These are phyloP conservation scores for Parasteatoda lunata DNA, from an alignment of 2,888 invertebrate genomes.

Conservation along the genomic window DNA sequence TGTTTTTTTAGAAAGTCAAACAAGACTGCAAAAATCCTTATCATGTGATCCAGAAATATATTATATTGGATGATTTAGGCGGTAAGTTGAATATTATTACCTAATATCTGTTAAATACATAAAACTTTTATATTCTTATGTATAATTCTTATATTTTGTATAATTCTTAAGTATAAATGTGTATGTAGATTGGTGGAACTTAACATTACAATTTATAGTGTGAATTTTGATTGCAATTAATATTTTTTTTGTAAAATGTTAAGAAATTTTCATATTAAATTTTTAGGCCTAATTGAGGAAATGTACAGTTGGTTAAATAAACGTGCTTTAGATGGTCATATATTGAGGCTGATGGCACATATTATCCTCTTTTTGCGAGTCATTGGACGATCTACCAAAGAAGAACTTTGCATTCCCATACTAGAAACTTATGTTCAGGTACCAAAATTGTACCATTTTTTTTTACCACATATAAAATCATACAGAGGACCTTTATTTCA, in stretches of 20 bases:
- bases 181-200: no score
- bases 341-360: constrained; percentile 88
- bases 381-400: constrained; percentile 78
- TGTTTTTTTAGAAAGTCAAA: constrained; percentile 70
- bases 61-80: constrained; percentile 85
- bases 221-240: no score
- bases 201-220: no score
- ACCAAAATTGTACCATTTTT: neutral
- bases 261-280: neutral
- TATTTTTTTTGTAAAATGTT: no score
- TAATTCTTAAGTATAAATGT: neutral
- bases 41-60: constrained; percentile 82
- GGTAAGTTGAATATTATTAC: constrained; percentile 68
- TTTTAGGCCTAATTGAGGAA: constrained; percentile 80
- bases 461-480: no score
- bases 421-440: constrained; percentile 81
- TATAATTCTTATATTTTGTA: no score
- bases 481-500: no score
- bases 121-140: neutral
- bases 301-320: constrained; percentile 80
- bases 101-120: neutral
- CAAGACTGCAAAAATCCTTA: constrained; percentile 80
- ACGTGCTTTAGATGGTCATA: constrained; percentile 74
- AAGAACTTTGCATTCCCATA: constrained; percentile 83
- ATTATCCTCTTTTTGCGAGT: constrained; percentile 87